These are phyloP conservation scores for fruit fly (Drosophila melanogaster) DNA, from an alignment of 1,140 invertebrate genomes.

Conservation along the genomic window DNA sequence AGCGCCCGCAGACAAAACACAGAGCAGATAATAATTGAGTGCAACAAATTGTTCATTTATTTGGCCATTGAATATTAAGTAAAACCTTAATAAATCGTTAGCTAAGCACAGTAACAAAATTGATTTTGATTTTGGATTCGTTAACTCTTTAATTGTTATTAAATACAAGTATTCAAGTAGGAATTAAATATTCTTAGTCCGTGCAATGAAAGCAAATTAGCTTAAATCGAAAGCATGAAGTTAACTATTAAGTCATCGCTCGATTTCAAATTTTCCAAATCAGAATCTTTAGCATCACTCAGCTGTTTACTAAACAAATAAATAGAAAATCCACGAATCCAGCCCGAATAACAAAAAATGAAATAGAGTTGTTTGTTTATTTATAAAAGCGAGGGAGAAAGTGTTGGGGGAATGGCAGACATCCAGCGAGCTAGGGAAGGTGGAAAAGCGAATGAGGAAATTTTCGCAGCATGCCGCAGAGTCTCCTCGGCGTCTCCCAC, in stretches of 20 bases:
- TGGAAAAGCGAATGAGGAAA: slow-evolving; percentile 64
- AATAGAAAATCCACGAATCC: slow-evolving; percentile 21
- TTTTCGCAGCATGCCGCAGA: slow-evolving; percentile 67
- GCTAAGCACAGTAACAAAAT: not conserved
- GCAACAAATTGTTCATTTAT: slow-evolving; percentile 48
- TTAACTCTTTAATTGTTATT: no score
- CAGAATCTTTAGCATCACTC: not conserved
- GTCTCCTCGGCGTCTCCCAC: slow-evolving; percentile 44
- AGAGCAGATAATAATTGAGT: slow-evolving; percentile 28
- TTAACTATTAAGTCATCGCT: slow-evolving; percentile 10
- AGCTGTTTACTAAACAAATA: slow-evolving; percentile 42
- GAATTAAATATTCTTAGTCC: no score
- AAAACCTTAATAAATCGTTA: not conserved
- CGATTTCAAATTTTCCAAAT: slow-evolving; percentile 1
- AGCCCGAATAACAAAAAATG: slow-evolving; percentile 29
- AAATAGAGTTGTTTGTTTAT: slow-evolving; percentile 54
- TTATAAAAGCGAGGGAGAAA: slow-evolving; percentile 36
- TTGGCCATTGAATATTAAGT: slow-evolving; percentile 10
- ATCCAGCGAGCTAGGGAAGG: not conserved
- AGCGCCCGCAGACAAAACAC: slow-evolving; percentile 23
- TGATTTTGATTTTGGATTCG: no score
- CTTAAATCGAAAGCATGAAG: no score
- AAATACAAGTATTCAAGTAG: no score
- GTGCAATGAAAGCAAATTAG: no score
- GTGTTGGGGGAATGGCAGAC: slow-evolving; percentile 43